These are phyloP conservation scores for Dasysyrphus tricinctus DNA, from an alignment of 2,888 invertebrate species.

Conservation along the genomic window DNA sequence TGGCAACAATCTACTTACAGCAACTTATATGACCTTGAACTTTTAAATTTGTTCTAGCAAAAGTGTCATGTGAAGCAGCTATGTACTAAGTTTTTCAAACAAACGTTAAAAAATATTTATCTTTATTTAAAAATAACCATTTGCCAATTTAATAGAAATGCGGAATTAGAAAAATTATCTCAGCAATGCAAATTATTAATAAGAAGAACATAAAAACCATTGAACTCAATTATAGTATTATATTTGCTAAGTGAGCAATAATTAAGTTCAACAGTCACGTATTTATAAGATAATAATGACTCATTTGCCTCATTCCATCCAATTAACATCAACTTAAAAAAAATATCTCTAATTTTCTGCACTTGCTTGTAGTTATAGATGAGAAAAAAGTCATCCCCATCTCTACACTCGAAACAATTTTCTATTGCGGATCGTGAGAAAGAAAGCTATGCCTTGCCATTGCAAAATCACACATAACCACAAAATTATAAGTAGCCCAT, in stretches of 20 bases:
- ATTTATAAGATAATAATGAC: constrained; percentile 1
- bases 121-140: not conserved
- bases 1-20: too few species aligned
- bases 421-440: constrained; percentile 31
- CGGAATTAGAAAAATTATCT: not conserved
- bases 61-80: too few species aligned
- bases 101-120: too few species aligned
- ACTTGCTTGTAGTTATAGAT: not conserved
- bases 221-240: constrained; percentile 15
- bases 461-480: constrained; percentile 54
- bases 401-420: not conserved
- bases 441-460: constrained; percentile 16
- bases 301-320: constrained; percentile 35
- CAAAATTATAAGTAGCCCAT: not conserved
- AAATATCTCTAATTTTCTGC: constrained; percentile 21
- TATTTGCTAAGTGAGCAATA: constrained; percentile 29
- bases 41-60: too few species aligned
- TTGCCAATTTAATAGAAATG: not conserved
- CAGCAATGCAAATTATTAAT: not conserved
- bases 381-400: not conserved
- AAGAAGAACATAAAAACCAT: not conserved
- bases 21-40: too few species aligned
- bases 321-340: constrained; percentile 29
- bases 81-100: too few species aligned
- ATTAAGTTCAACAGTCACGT: constrained; percentile 51